Base-by-base conservation (phyloP, 2,888 invertebrate genomes). In the Cephus pulcher region DNA sequence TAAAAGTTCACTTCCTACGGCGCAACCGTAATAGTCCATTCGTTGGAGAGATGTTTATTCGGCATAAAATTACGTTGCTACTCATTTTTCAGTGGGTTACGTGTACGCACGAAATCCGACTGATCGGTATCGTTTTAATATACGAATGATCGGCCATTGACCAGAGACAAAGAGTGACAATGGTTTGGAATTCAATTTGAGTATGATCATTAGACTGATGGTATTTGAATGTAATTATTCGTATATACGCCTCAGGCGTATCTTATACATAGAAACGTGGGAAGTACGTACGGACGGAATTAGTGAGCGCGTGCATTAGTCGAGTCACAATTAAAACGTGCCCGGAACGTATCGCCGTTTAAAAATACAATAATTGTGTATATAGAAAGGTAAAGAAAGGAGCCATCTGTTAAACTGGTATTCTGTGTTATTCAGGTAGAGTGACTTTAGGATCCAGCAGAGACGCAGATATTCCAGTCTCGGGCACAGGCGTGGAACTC, bases 401-500 rank as follows among this genome's bases (percentile, higher is more conserved):
- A 23, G 23, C 56, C 56, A 56, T 56, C 23, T 56, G 56, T 56
- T 23, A 56, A 56, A 56, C 56, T 56, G 23, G 56, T 56, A 56
- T 56, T 56, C 56, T 56, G 9, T 71, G 76, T 80, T 80, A 93
- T 93, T 74, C 93, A 98, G 98, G 98, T 83, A 95, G 96, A 82
- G 95, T 97, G 75, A 96, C 96, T 32, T 94, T 97, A 82, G 97
- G 97, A 80, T 95, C 96, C 80, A 95, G 95, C 83, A 94, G 95
- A 77, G 94, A 95, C 88, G 97, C 96, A 88, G 97, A 97, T 90
- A 96, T 98, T 84, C 94, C 95, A 83, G 94, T 98, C 34, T 95
- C 95, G 85, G 98, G 98, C n/a, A 95, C 96, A 1, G 97, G 97
- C 3, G 97, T 98, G 35, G 95, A 96, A 82, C 94, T 95, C 80